Conservation (phyloP, 2,113 vertebrate species). For the Halichoeres trimaculatus region DNA sequence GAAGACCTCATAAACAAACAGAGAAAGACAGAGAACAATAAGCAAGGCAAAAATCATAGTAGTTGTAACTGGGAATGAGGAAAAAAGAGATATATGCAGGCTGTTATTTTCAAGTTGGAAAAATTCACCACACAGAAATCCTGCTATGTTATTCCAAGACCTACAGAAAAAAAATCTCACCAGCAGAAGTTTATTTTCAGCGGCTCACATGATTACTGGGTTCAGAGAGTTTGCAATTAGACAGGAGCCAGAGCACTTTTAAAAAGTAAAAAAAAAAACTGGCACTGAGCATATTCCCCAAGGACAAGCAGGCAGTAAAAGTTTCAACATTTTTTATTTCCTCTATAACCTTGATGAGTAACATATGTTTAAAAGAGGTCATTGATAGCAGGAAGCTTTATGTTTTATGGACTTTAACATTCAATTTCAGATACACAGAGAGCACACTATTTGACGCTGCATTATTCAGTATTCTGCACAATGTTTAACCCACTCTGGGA, state of each 20-base stretch:
- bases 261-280: slow-evolving; percentile 53
- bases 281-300: slow-evolving; percentile 38
- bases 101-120: slow-evolving; percentile 28
- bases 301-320: slow-evolving; percentile 37
- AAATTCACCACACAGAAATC: slow-evolving; percentile 25
- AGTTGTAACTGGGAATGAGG: slow-evolving; percentile 6
- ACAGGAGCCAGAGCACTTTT: slow-evolving; percentile 41
- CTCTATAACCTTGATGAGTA: slow-evolving; percentile 52
- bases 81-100: slow-evolving; percentile 5
- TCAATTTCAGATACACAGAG: neutral
- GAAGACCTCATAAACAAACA: slow-evolving; percentile 11
- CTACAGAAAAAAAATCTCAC: neutral
- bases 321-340: slow-evolving; percentile 46
- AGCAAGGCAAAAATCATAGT: neutral
- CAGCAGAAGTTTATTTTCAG: slow-evolving; percentile 53
- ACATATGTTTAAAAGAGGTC: slow-evolving; percentile 50
- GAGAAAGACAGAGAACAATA: slow-evolving; percentile 18
- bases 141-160: slow-evolving; percentile 33
- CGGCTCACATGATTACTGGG: slow-evolving; percentile 60
- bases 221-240: slow-evolving; percentile 66
- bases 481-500: neutral
- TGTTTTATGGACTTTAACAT: slow-evolving; percentile 13
- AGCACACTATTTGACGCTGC: neutral
- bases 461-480: neutral
- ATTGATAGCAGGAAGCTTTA: slow-evolving; percentile 12